A percentile compares a stretch with the other conserved stretches of the same genome.
These are phyloP conservation scores for Zaprionus africanus DNA, from an alignment of 1,140 invertebrate species.

Conservation along the genomic window DNA sequence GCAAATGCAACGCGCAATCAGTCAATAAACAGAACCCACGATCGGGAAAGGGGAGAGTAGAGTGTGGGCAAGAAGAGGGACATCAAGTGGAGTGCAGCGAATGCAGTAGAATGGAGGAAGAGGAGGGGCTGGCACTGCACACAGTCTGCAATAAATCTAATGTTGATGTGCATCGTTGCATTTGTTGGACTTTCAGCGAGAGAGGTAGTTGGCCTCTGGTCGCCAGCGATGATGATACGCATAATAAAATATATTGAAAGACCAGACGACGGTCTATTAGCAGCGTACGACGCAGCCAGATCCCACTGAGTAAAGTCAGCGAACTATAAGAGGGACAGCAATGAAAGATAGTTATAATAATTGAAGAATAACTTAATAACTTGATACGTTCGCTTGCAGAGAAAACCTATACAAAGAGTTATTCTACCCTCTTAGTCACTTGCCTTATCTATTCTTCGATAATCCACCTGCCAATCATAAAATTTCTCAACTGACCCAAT, in stretches of 20 bases:
- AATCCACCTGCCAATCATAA: conserved; percentile 41
- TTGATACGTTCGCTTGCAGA: too few relatives aligned
- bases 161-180: conserved; percentile 55
- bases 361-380: not conserved
- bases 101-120: conserved; percentile 3
- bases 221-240: conserved; percentile 24
- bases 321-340: conserved; percentile 2
- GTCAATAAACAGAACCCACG: conserved; percentile 15
- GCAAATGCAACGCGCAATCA: conserved; percentile 44
- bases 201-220: conserved; percentile 55
- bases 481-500: conserved; percentile 33
- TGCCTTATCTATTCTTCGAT: conserved; percentile 8
- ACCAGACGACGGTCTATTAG: conserved; percentile 30
- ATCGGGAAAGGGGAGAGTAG: not conserved
- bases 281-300: conserved; percentile 12
- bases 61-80: not conserved
- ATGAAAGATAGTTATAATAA: not conserved
- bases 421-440: not conserved
- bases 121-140: not conserved
- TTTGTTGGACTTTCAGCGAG: conserved; percentile 44
- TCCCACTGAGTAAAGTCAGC: not conserved
- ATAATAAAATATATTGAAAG: conserved; percentile 50
- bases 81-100: not conserved
- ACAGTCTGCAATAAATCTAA: conserved; percentile 49
- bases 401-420: not conserved